These are phyloP conservation scores for Craterocephalus amniculus DNA, from an alignment of 2,797 vertebrate species.

Conservation along the genomic window DNA sequence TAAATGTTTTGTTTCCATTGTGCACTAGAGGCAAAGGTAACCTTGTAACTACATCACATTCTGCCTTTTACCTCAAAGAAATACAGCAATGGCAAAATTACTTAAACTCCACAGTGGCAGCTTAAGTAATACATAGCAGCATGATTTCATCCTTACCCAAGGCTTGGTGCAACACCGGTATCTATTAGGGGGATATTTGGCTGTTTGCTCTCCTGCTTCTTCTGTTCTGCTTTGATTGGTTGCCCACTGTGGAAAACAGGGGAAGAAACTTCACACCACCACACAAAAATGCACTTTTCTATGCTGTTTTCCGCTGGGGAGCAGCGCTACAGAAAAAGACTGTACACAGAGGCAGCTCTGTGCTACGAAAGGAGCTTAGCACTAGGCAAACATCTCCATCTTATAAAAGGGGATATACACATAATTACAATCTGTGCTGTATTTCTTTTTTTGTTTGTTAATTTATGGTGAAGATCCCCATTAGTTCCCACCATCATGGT, in stretches of 20 bases:
- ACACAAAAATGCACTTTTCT: background rate
- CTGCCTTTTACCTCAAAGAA: background rate
- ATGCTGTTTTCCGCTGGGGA: too few species aligned
- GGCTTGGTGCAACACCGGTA: conserved; percentile 86
- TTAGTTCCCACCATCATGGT: too few species aligned
- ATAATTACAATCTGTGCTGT: too few species aligned
- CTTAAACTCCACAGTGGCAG: background rate
- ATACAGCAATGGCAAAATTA: background rate
- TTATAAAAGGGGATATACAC: too few species aligned
- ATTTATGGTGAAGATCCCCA: too few species aligned
- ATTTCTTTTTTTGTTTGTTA: too few species aligned
- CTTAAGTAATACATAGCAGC: background rate
- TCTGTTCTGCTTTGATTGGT: conserved; percentile 57
- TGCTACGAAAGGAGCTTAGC: too few species aligned
- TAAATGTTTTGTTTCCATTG: too few species aligned
- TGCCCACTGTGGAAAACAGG: conserved; percentile 48
- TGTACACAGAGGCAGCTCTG: too few species aligned
- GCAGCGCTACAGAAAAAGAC: too few species aligned
- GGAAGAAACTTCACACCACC: background rate
- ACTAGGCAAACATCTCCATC: too few species aligned
- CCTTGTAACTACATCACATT: background rate
- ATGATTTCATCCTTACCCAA: conserved; percentile 83
- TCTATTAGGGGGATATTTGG: conserved; percentile 85
- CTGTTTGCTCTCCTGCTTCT: conserved; percentile 81
- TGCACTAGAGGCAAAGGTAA: too few species aligned